Conservation (phyloP, 2,113 vertebrate genomes). For the Grammomys surdaster region DNA sequence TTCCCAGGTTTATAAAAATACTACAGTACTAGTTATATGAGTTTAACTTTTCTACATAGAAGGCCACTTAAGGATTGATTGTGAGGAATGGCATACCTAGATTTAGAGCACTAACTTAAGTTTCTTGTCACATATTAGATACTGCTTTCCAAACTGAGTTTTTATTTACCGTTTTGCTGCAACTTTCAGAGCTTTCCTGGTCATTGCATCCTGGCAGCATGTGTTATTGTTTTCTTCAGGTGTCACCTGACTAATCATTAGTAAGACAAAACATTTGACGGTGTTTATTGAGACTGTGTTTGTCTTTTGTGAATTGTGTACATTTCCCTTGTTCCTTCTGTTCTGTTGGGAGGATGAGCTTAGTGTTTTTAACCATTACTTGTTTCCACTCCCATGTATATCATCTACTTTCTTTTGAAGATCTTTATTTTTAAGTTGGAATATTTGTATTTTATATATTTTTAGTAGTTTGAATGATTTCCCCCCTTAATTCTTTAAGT, state of each 20-base stretch:
- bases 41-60: slow-evolving; percentile 27
- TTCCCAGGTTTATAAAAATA: slow-evolving; percentile 22
- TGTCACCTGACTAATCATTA: slow-evolving; percentile 39
- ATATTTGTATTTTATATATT: slow-evolving; percentile 46
- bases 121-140: slow-evolving; percentile 2
- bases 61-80: slow-evolving; percentile 31
- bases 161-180: slow-evolving; percentile 19
- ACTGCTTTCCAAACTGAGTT: slow-evolving; percentile 34
- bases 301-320: slow-evolving; percentile 58
- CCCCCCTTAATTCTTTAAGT: neutral
- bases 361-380: neutral
- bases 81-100: slow-evolving; percentile 4
- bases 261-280: slow-evolving; percentile 46
- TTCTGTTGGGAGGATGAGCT: neutral
- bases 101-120: slow-evolving; percentile 8
- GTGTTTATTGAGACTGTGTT: slow-evolving; percentile 35
- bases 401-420: neutral
- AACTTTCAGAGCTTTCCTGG: slow-evolving; percentile 48
- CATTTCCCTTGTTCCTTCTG: slow-evolving; percentile 59
- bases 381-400: slow-evolving; percentile 24
- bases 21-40: slow-evolving; percentile 11
- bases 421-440: slow-evolving; percentile 35
- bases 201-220: slow-evolving; percentile 2
- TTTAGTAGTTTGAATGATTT: neutral
- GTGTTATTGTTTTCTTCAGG: slow-evolving; percentile 49